Evolutionary conservation across 2,888 invertebrate genomes (phyloP), one percentile per base, ranked within the genome.

Genomic region (Magallana nippona): DNA sequence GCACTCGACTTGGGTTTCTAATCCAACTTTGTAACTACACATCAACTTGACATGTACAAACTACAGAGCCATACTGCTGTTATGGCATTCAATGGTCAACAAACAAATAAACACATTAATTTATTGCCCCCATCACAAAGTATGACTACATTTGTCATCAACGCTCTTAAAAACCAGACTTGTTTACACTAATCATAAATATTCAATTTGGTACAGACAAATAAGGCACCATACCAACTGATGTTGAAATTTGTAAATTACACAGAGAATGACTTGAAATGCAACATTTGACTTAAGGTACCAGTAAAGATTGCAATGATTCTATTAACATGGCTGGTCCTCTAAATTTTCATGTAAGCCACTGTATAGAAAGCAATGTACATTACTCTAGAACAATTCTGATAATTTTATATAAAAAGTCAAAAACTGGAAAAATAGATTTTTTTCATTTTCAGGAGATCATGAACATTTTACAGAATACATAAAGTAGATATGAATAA

Each of bases 161-260:
- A 22, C 27, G 3, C 22, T 63, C 22, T 27, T 22, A 13, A 27
- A 27, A 27, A 3, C 10, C 22, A 63, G n/a, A 11, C 11, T 63
- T 13, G 19, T 63, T 27, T 15, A 63, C 22, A 22, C 8, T 27
- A 63, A 63, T 22, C 3, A 11, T 11, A 63, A 27, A 27, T 22
- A 63, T 22, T 27, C 27, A 27, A 63, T 3, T 44, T 44, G 44
- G 22, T 63, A 63, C 27, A 60, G 63, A 63, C 2, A 63, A 22
- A 27, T 63, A 63, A 63, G 63, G 63, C 63, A 63, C 63, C 63
- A 63, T 63, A 22, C 15, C 11, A 22, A 63, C 63, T 63, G 22
- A 63, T 22, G 22, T 22, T 19, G 63, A 19, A 63, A 63, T 15
- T 63, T 63, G 63, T 63, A 63, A 27, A 22, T 22, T 63, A 22